Percentiles rank a stretch among this genome's conserved stretches.
Conservation (phyloP, 2,113 vertebrate species). For the Himantopus leucocephalus region DNA sequence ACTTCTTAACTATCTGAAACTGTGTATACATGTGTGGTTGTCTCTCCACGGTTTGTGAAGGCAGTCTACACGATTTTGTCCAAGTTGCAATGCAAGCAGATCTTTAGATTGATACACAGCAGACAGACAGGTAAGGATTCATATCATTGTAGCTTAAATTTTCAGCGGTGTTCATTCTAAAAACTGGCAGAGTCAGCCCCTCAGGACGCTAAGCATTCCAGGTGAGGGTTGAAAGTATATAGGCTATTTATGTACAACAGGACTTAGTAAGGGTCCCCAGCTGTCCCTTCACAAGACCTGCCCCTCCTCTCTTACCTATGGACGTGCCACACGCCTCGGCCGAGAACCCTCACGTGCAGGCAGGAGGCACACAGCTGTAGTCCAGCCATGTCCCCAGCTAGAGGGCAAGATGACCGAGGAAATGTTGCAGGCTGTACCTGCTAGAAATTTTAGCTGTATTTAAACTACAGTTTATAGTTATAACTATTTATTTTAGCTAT, state of each 20-base stretch:
- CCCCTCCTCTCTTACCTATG: not conserved
- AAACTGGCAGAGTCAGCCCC: not conserved
- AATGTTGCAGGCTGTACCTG: not conserved
- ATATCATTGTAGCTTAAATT: not conserved
- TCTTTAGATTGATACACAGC: not conserved
- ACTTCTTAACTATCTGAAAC: not conserved
- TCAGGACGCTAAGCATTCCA: not conserved
- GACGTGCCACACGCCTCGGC: not conserved
- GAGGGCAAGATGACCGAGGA: not conserved
- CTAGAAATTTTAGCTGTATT: not conserved
- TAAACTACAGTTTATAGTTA: not conserved
- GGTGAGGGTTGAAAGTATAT: not conserved
- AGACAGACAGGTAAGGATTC: not conserved
- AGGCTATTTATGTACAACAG: not conserved
- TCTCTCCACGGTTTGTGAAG: not conserved
- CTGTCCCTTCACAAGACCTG: not conserved
- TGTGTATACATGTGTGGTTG: not conserved
- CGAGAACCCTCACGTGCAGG: not conserved
- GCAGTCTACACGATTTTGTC: not conserved
- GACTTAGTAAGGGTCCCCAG: not conserved
- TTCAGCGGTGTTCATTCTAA: not conserved
- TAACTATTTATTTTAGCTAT: not conserved
- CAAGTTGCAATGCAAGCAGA: not conserved
- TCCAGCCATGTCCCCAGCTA: accelerated
- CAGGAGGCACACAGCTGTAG: too few relatives aligned